phyloP scores from a whole-genome alignment of 1,140 invertebrate genomes.

The Drosophila yakuba region DNA sequence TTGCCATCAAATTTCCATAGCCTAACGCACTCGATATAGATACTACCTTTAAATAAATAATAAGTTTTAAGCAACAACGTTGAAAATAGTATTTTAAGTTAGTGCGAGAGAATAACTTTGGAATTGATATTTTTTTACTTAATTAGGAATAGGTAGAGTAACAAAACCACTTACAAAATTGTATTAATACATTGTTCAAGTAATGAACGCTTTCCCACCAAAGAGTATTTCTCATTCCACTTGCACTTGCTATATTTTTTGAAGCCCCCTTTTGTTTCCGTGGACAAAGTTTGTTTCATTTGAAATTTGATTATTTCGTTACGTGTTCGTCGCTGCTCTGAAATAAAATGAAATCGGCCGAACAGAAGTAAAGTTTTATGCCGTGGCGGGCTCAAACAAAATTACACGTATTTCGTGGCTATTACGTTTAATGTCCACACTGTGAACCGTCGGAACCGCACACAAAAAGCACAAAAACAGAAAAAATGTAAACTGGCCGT shows the following conservation, averaged over 20 bases:
- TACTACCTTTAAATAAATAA: too few species aligned
- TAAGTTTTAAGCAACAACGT: too few species aligned
- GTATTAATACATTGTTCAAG: too few species aligned
- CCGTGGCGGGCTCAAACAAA: conserved; percentile 47
- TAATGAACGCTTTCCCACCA: background rate
- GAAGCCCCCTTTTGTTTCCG: conserved; percentile 14
- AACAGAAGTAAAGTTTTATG: conserved; percentile 62
- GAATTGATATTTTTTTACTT: too few species aligned
- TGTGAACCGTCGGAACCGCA: conserved; percentile 9
- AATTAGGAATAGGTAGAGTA: too few species aligned
- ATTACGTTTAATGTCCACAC: conserved; percentile 72
- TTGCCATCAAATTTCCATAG: background rate
- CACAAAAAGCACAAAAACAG: background rate
- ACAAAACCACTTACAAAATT: too few species aligned
- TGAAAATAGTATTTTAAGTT: too few species aligned
- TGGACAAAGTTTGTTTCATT: conserved; percentile 57
- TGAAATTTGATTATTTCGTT: conserved; percentile 74
- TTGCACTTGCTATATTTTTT: conserved; percentile 18
- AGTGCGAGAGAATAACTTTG: too few species aligned
- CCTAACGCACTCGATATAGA: background rate
- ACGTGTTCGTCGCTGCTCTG: conserved; percentile 22
- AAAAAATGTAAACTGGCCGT: conserved; percentile 8
- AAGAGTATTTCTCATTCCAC: conserved; percentile 19
- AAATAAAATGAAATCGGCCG: conserved; percentile 40
- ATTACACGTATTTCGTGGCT: conserved; percentile 73